Conservation (phyloP, 2,113 vertebrate species). For the Numida meleagris region DNA sequence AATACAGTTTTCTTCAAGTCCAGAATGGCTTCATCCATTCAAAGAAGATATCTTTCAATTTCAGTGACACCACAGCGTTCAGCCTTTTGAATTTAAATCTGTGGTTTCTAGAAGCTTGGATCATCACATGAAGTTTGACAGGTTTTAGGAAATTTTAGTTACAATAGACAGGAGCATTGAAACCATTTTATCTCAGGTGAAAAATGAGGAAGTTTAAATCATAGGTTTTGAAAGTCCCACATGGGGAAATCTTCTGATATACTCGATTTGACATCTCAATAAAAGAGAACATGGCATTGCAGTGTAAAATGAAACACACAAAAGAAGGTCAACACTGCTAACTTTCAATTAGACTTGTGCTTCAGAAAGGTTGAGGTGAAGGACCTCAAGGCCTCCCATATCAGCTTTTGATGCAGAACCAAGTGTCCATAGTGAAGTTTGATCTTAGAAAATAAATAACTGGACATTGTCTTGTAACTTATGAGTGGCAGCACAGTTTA, state of each 20-base stretch:
- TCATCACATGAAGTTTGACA: conserved; percentile 11
- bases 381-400: conserved; percentile 13
- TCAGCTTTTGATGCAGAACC: conserved; percentile 16
- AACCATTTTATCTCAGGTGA: background rate
- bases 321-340: conserved; percentile 32
- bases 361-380: conserved; percentile 53
- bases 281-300: conserved; percentile 30
- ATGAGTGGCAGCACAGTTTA: background rate
- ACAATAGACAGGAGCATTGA: conserved; percentile 14
- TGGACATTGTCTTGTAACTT: background rate
- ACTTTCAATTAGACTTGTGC: conserved; percentile 62
- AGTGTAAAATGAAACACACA: conserved; percentile 43
- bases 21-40: background rate
- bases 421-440: background rate
- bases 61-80: background rate
- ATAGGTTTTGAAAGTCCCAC: conserved; percentile 29
- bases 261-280: conserved; percentile 48
- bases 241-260: conserved; percentile 31
- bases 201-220: conserved; percentile 52
- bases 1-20: background rate
- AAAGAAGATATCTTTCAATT: background rate
- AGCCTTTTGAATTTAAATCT: background rate
- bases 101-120: background rate
- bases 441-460: conserved; percentile 21
- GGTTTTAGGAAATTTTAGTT: conserved; percentile 44